Evolutionary conservation across 2,797 vertebrate genomes (phyloP), one percentile per base, ranked within the genome.

Genomic region (Spinus pinus): DNA sequence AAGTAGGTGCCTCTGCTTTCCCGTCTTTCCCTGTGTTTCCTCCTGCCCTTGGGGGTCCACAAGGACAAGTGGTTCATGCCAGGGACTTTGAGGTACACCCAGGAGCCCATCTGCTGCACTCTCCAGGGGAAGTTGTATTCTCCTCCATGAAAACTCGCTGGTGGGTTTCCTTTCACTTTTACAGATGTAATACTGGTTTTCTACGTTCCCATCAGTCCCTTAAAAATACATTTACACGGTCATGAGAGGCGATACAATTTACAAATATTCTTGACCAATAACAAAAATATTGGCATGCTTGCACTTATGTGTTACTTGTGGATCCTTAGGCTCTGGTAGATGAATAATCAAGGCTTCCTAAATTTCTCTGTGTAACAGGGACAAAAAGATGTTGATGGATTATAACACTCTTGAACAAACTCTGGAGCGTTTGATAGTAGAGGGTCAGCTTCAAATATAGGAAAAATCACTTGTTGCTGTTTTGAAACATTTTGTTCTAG

Each of bases 61-160:
- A 23, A 25, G 64, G 30, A 37, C 2, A 3, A 57, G 31, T 6
- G 51, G 11, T 23, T 49, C 23, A 49, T 28, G 30, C 27, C 58
- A 39, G 5, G n/a, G 28, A 17, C 17, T 30, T 15, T 0, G 2
- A 61, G 54, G 42, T 28, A 9, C 8, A 49, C 17, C 30, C 28
- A n/a, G 27, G 46, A 84, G 23, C 37, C n/a, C 15, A 2, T n/a
- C 28, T 41, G 35, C 33, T 51, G 37, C 54, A 18, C 16, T 35
- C 11, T 53, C 7, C 12, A 22, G 2, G 1, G 2, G 2, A 17
- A 24, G 8, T 24, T 58, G 3, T 56, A 3, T 58, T 31, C 17
- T 86, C n/a, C n/a, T 47, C 18, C 14, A 5, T 21, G 31, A 62
- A 86, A 88, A 49, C 14, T 24, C 14, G 3, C 14, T 30, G 41